phyloP scores from a whole-genome alignment of 2,797 vertebrate genomes.

The Hydrophis major region DNA sequence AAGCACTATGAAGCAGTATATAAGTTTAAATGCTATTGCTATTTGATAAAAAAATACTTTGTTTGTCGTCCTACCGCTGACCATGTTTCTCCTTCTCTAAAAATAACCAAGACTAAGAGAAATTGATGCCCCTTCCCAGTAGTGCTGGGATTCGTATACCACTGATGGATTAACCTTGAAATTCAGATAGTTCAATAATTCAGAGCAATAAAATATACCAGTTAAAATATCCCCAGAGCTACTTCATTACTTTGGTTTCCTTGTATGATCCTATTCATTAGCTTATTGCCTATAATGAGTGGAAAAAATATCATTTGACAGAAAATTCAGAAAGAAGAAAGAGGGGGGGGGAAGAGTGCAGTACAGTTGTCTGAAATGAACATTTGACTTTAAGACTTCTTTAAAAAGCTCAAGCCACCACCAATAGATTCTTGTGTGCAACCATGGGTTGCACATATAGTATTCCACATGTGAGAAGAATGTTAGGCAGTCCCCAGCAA shows the following conservation, averaged over 20 bases:
- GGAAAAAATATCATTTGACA: neutral
- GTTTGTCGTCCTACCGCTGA: neutral
- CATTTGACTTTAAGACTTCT: neutral
- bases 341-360: neutral
- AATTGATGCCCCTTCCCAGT: neutral
- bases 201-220: neutral
- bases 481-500: neutral
- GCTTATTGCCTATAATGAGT: neutral
- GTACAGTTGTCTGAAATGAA: neutral
- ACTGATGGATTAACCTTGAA: neutral
- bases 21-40: neutral
- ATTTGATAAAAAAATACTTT: neutral
- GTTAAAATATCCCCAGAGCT: neutral
- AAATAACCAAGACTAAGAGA: neutral
- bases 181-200: neutral
- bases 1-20: neutral
- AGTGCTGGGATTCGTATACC: neutral
- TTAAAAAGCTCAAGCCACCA: neutral
- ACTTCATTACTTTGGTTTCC: neutral
- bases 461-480: neutral
- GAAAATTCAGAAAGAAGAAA: neutral
- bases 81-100: neutral
- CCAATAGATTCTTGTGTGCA: neutral
- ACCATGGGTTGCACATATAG: neutral
- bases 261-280: neutral